Base-by-base conservation (phyloP, 2,113 vertebrate species). In the Psittacula cyanocephala region DNA sequence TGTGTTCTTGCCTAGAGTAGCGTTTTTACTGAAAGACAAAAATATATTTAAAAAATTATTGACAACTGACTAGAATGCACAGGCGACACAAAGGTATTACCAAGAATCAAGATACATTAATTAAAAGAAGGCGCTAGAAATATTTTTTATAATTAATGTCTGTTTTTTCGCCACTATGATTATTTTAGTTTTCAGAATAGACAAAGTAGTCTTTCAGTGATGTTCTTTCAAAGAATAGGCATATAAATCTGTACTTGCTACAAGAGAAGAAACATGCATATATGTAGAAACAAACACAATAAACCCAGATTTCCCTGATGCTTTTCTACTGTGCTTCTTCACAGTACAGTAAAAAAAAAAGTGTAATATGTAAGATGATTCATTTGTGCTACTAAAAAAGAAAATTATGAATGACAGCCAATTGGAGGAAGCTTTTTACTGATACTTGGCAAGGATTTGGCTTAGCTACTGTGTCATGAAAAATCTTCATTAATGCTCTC, bases 401-500 rank as follows among this genome's bases (percentile, higher is more conserved):
- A 85, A 82, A 44, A 82, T 64, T 0, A 80, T 41, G 86, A 94
- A 88, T 77, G 37, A 53, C 67, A 81, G 31, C 2, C 25, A 87
- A 27, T 2, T 41, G 33, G 39, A 91, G 35, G 44, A 91, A 89
- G 24, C 13, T 44, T 89, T 89, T 81, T 76, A 95, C 53, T 82
- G 70, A 89, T 31, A 87, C 59, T 49, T 89, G 65, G 41, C 57
- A 81, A 81, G 22, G 24, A 75, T 3, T 89, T 18, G 44, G 82
- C 18, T 89, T 93, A 86, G 28, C 53, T 78, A 59, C n/a, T 9
- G 3, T 74, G 39, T 86, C 57, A 79, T 89, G 89, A 79, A 89
- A 93, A 93, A 69, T 88, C 44, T 93, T 93, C 62, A 65, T 69
- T 69, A 81, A 52, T 79, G n/a, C 14, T 76, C 65, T 86, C 43